Conservation (phyloP, 1,140 invertebrate species). For the Bombyx mandarina region DNA sequence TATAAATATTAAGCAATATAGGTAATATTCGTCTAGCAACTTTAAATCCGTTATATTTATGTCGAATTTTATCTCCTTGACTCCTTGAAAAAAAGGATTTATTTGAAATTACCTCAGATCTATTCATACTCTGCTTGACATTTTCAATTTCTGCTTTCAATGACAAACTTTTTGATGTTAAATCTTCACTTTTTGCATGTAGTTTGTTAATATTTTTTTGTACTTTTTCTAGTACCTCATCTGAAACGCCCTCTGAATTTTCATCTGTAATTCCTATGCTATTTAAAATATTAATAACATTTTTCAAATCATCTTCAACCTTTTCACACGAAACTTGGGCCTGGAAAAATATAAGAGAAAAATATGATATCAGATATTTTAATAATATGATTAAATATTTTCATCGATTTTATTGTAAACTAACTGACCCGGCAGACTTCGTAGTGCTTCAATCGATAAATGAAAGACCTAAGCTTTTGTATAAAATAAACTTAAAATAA, state of each 20-base stretch:
- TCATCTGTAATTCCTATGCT: conserved; percentile 44
- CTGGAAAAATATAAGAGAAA: conserved; percentile 20
- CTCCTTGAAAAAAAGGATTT: too few relatives aligned
- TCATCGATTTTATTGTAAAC: too few relatives aligned
- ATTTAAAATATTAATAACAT: conserved; percentile 46
- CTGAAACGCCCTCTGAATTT: conserved; percentile 26
- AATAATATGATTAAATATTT: too few relatives aligned
- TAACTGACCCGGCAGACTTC: too few relatives aligned
- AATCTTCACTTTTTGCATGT: conserved; percentile 48
- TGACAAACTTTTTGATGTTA: conserved; percentile 48
- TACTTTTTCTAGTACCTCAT: conserved; percentile 44
- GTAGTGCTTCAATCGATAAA: too few relatives aligned
- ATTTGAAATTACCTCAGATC: conserved; percentile 29
- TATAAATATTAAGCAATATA: too few relatives aligned
- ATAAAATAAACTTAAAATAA: too few relatives aligned
- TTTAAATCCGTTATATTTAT: too few relatives aligned
- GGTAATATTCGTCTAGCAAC: too few relatives aligned
- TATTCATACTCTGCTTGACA: conserved; percentile 25
- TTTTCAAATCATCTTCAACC: conserved; percentile 42
- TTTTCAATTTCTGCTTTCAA: conserved; percentile 56
- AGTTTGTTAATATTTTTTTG: conserved; percentile 38
- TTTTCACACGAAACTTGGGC: conserved; percentile 42
- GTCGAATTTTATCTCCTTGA: too few relatives aligned
- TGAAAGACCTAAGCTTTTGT: too few relatives aligned
- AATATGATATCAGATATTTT: too few relatives aligned